Evolutionary conservation across 2,797 vertebrate species (phyloP).

Genomic region (Neomorphus geoffroyi): DNA sequence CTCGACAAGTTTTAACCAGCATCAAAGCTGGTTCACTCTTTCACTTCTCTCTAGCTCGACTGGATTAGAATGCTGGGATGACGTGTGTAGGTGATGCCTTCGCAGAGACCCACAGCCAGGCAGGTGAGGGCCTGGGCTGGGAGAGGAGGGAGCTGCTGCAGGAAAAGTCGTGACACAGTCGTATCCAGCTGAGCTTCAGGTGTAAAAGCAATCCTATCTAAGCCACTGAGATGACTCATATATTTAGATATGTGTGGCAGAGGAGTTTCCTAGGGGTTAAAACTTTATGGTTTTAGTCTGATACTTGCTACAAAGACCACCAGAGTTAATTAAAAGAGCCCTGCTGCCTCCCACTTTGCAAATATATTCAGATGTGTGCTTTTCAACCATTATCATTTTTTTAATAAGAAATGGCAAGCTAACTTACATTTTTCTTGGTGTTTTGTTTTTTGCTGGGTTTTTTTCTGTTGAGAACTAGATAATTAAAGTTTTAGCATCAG

Average conservation of each 20-base stretch:
- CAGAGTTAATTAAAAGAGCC: neutral
- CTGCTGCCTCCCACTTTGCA: neutral
- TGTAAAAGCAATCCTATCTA: neutral
- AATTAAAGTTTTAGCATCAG: neutral
- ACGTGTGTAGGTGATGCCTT: no score
- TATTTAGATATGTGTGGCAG: neutral
- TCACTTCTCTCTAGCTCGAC: no score
- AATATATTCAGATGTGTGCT: neutral
- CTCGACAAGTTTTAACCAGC: neutral
- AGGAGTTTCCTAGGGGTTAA: neutral
- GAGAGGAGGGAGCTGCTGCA: neutral
- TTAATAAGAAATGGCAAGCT: neutral
- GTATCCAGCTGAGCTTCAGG: neutral
- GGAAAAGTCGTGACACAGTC: neutral
- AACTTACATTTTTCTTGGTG: neutral
- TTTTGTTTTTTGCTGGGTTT: no score
- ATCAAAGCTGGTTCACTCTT: neutral
- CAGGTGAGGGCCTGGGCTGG: neutral
- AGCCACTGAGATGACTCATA: accelerated
- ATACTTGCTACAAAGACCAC: neutral
- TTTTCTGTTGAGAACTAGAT: neutral
- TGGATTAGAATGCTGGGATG: no score
- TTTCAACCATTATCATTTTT: neutral
- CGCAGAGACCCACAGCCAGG: neutral
- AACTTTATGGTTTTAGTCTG: neutral